phyloP scores from a whole-genome alignment of 92 coral and sea anemone genomes.

The Porites cylindrica region DNA sequence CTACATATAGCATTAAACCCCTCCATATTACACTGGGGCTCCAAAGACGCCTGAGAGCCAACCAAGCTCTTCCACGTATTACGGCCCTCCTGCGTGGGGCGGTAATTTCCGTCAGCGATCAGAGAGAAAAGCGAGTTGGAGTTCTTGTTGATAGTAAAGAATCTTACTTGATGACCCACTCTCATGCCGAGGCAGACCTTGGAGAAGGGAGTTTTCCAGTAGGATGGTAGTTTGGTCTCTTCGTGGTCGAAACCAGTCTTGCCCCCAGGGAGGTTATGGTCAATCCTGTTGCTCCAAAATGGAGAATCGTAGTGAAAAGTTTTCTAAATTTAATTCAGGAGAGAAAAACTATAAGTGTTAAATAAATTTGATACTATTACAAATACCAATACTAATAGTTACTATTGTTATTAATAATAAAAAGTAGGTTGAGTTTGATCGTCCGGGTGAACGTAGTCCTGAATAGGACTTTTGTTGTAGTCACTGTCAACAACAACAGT shows the following conservation, averaged over 20 bases:
- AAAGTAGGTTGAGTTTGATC: too few relatives aligned
- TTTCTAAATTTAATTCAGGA: conserved; percentile 20
- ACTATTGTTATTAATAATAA: too few relatives aligned
- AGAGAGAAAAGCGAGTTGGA: conserved; percentile 41
- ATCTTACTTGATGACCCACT: conserved; percentile 1
- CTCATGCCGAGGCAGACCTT: conserved; percentile 41
- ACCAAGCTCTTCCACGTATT: conserved; percentile 39
- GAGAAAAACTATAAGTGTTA: neutral
- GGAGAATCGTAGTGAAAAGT: conserved; percentile 63
- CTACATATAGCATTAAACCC: conserved; percentile 9
- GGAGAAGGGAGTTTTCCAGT: conserved; percentile 38
- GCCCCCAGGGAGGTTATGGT: conserved; percentile 52
- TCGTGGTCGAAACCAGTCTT: conserved; percentile 59
- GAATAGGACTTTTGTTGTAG: too few relatives aligned
- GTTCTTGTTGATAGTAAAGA: neutral
- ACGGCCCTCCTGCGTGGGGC: conserved; percentile 2
- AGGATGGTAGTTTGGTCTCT: conserved; percentile 43
- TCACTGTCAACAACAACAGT: too few relatives aligned
- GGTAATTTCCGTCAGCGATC: conserved; percentile 24
- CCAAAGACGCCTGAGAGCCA: conserved; percentile 32
- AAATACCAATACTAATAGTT: too few relatives aligned
- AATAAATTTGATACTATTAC: too few relatives aligned
- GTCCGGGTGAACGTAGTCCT: too few relatives aligned
- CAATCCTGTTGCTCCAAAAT: conserved; percentile 44
- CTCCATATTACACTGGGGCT: conserved; percentile 22